phyloP scores from a whole-genome alignment of 2,113 vertebrate genomes.

The Eulemur macaco region DNA sequence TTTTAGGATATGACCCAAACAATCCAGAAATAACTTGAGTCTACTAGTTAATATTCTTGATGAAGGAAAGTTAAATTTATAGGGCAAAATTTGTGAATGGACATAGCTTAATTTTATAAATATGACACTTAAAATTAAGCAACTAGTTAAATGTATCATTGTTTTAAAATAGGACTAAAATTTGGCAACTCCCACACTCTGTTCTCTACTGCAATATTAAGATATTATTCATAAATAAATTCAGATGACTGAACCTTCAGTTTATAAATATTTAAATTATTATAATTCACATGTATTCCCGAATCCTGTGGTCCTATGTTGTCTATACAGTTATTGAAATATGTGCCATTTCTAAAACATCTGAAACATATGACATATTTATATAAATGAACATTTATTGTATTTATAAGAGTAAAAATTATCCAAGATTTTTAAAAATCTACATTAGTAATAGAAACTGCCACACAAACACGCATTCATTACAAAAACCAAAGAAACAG shows the following conservation, averaged over 20 bases:
- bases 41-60: not conserved
- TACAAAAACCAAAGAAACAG: not conserved
- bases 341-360: not conserved
- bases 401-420: not conserved
- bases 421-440: not conserved
- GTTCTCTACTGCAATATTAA: not conserved
- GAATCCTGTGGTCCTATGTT: not conserved
- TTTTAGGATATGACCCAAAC: not conserved
- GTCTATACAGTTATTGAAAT: not conserved
- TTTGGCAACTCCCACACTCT: not conserved
- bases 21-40: not conserved
- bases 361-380: not conserved
- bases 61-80: not conserved
- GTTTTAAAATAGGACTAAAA: constrained; percentile 27
- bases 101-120: not conserved
- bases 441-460: not conserved
- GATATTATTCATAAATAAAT: not conserved
- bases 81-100: not conserved
- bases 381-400: not conserved
- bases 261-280: not conserved
- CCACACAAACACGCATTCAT: not conserved
- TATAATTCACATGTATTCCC: not conserved
- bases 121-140: not conserved
- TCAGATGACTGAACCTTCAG: not conserved
- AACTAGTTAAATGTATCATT: not conserved